Conservation (phyloP, 1,140 invertebrate genomes). For the Ctenoplectra terminalis region DNA sequence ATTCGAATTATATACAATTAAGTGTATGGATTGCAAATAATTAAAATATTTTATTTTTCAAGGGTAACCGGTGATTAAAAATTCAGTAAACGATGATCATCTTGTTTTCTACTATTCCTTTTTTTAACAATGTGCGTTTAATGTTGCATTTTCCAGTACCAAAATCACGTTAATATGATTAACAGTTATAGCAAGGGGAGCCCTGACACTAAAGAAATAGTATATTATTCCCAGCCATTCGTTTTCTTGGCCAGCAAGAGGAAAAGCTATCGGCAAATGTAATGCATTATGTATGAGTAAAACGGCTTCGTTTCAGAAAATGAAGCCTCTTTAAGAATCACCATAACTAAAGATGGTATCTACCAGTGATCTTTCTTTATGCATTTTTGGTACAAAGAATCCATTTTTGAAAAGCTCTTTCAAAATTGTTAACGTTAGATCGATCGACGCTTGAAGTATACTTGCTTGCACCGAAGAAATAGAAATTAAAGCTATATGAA, state of each 20-base stretch:
- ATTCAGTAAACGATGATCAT: no score
- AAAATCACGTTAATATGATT: slow-evolving; percentile 23
- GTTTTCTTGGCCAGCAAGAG: slow-evolving; percentile 22
- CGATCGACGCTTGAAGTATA: no score
- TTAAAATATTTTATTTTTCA: no score
- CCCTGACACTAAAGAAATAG: background rate
- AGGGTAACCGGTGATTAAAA: no score
- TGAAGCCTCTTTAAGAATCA: background rate
- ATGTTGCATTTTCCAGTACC: background rate
- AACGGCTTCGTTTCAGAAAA: slow-evolving; percentile 25
- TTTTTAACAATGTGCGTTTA: background rate
- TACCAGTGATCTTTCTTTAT: background rate
- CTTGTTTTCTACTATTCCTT: no score
- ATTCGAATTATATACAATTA: no score
- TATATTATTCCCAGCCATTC: slow-evolving; percentile 59
- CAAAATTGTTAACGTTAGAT: no score
- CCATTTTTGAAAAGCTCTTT: no score
- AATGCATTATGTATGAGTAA: slow-evolving; percentile 74
- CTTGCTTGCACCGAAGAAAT: no score
- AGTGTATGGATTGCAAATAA: no score
- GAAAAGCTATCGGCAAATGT: slow-evolving; percentile 71
- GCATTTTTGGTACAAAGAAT: background rate
- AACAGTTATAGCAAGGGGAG: background rate
- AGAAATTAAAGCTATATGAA: no score
- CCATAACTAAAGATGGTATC: slow-evolving; percentile 5